Base-by-base conservation (phyloP, 53 echinoderm and acorn worm genomes). In the Stichopus horrens region DNA sequence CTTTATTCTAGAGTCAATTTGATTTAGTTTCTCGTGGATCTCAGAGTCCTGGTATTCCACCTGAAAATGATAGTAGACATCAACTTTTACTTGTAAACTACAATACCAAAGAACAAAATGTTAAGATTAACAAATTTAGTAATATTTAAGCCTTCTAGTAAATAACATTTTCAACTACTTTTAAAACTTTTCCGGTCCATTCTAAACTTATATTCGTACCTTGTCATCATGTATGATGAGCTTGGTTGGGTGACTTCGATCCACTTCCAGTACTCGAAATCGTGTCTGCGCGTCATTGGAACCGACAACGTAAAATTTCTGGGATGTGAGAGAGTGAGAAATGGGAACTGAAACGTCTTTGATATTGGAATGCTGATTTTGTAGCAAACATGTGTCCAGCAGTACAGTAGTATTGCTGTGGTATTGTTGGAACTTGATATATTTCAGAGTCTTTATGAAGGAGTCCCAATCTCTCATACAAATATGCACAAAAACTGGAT, bases 241-340 rank as follows among this genome's bases (percentile, higher is more conserved):
- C 58, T 94, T 95, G 16, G 81, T 86, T 53, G 95, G 89, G 54
- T 95, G 92, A 53, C 94, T 92, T 74, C 97, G 76, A 82, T 97
- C 97, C 74, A 95, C 88, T 78, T 92, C 95, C 75, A 97, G 76
- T 7, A 97, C 92, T 51, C 92, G 74, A 75, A 98, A 98, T 18
- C 76, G 86, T n/a, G 92, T 93, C 86, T 98, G 95, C 59, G 89
- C 59, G 75, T 91, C 89, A 74, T 98, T 97, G 2, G 98, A 95
- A 20, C 98, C 98, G 87, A 98, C 91, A 20, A 97, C 89, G 77
- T 95, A 94, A 76, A 92, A 95, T 73, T 91, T 75, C 97, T 97
- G 92, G 11, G 87, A 66, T 21, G 56, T 21, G 23, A 68, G 19
- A 57, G 14, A 76, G 16, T 51, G 37, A 58, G 18, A 77, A 77